Evolutionary conservation across 1,140 invertebrate species (phyloP).

Genomic region (Calephelis virginiensis): DNA sequence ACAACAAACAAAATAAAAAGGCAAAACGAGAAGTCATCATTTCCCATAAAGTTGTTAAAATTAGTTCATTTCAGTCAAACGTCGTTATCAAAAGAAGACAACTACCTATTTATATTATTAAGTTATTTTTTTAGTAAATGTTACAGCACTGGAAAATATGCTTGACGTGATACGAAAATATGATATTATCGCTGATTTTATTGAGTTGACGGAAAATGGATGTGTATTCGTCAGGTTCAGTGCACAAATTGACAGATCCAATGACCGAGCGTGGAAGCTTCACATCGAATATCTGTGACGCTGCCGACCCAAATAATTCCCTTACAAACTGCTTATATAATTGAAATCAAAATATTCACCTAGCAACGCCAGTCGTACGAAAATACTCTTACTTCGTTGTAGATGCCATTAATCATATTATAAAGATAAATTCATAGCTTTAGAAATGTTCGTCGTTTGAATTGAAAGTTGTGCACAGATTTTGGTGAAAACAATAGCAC

Average conservation of each 20-base stretch:
- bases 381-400: not conserved
- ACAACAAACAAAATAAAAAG: no score
- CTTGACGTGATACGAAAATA: constrained; percentile 16
- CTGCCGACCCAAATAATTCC: constrained; percentile 57
- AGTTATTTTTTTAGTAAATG: no score
- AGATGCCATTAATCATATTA: not conserved
- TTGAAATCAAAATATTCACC: constrained; percentile 44
- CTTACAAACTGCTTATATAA: constrained; percentile 49
- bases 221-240: constrained; percentile 51
- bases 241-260: constrained; percentile 65
- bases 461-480: no score
- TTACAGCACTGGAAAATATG: not conserved
- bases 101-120: no score
- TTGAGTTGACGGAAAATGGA: constrained; percentile 53
- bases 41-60: no score
- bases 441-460: no score
- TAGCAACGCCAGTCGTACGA: constrained; percentile 1
- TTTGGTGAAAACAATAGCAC: no score
- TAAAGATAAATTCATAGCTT: no score
- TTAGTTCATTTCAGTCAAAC: no score
- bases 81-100: no score
- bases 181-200: constrained; percentile 39
- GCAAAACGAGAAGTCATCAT: no score
- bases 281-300: constrained; percentile 46
- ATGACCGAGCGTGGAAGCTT: constrained; percentile 40